These are phyloP conservation scores for Deroplatys truncata DNA, from an alignment of 2,888 invertebrate species.

Conservation along the genomic window DNA sequence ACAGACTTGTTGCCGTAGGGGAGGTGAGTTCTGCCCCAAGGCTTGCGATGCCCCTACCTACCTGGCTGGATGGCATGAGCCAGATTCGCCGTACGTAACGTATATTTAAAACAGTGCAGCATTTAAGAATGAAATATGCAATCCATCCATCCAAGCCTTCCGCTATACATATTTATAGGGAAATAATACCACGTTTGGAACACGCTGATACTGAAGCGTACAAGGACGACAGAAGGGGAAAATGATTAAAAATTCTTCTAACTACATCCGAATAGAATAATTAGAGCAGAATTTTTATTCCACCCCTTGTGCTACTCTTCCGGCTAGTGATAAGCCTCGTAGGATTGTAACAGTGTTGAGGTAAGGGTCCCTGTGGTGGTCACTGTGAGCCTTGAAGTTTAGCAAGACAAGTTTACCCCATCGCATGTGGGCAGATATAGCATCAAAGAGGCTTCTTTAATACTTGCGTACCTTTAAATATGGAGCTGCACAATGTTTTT, in stretches of 20 bases:
- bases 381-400: not conserved
- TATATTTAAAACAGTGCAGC: constrained; percentile 11
- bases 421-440: too few species aligned
- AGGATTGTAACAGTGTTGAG: not conserved
- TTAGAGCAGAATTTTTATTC: not conserved
- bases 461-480: too few species aligned
- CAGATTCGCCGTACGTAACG: not conserved
- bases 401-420: too few species aligned
- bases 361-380: not conserved
- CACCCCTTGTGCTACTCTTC: not conserved
- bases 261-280: constrained; percentile 10
- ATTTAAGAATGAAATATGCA: constrained; percentile 18
- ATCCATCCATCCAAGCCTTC: not conserved
- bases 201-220: not conserved
- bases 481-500: too few species aligned
- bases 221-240: not conserved
- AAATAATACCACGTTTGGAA: constrained; percentile 5
- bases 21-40: not conserved
- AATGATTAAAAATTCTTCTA: not conserved
- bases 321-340: not conserved
- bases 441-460: too few species aligned
- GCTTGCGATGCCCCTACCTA: not conserved
- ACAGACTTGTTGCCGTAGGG: not conserved
- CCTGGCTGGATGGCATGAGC: not conserved
- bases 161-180: constrained; percentile 16